These are phyloP conservation scores for Cryptophagus acutangulus DNA, from an alignment of 2,888 invertebrate genomes.

Conservation along the genomic window DNA sequence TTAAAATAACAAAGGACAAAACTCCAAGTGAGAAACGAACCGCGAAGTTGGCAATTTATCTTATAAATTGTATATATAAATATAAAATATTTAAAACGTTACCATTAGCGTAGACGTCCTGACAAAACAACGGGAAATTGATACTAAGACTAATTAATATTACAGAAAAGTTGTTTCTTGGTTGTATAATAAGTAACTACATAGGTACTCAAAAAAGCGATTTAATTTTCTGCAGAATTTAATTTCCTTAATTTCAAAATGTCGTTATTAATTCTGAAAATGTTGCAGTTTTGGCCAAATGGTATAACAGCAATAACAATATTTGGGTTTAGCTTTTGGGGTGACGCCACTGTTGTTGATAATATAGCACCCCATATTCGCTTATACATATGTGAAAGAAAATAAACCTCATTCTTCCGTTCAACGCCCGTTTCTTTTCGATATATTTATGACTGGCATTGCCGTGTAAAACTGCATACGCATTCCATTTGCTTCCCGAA, in stretches of 20 bases:
- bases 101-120: conserved; percentile 5
- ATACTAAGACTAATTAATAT: no score
- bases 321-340: no score
- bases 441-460: conserved; percentile 38
- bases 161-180: no score
- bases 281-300: no score
- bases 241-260: no score
- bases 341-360: conserved; percentile 7
- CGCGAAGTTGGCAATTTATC: conserved; percentile 39
- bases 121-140: no score
- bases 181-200: no score
- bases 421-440: conserved; percentile 32
- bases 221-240: no score
- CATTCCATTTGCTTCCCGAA: conserved; percentile 36
- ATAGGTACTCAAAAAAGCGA: no score
- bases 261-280: no score
- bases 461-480: conserved; percentile 33
- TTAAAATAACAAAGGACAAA: conserved; percentile 28
- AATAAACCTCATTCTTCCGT: conserved; percentile 36
- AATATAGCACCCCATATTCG: conserved; percentile 3
- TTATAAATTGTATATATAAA: background rate
- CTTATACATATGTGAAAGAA: conserved; percentile 7
- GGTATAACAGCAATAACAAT: no score
- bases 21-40: conserved; percentile 36
- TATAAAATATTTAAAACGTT: conserved; percentile 2